Base-by-base conservation (phyloP, 1,140 invertebrate species). In the Brachionus manjavacas region DNA sequence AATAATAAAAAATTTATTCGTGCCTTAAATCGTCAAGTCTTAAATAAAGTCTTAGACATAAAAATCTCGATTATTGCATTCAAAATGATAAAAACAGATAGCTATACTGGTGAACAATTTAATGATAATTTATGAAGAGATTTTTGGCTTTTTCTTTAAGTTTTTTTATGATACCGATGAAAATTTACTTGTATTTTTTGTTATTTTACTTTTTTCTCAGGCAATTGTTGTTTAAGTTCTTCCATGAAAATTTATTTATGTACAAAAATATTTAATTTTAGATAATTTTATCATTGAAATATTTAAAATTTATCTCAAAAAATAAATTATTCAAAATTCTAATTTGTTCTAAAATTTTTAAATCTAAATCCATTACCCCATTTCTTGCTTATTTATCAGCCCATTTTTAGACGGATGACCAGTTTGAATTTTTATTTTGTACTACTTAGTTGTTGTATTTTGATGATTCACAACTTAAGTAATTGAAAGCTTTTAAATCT, bases 11-110 rank as follows among this genome's bases (percentile, higher is more conserved):
- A 64, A 41, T 41, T 20, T 20, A 46, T 41, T 25, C 43, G 46
- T 84, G 31, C 76, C 55, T 86, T 84, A 49, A 64, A 64, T 35
- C 23, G 78, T 41, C 28, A 60, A 46, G 7, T 35, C 43, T 43
- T 46, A 3, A 12, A 11, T 20, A 23, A 35, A 46, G 64, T 16
- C 8, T 20, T 60, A 9, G 52, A 9, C n/a, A 25, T 8, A 60
- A 60, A 60, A 60, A 60, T 60, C 52, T 60, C 20, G 2, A 60
- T 60, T 60, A 60, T 60, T 60, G 52, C 52, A 60, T 60, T 60
- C 20, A 60, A 60, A 60, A 60, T 60, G 52, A 60, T 60, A 60
- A 60, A 3, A n/a, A 60, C 9, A 60, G 20, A 60, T 60, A 8
- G 9, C 9, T 20, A 20, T 20, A 25, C 52, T 60, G 52, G 52